Percentiles rank a stretch among this genome's conserved stretches.
Conservation (phyloP, 2,113 vertebrate genomes). For the Seriola rivoliana region DNA sequence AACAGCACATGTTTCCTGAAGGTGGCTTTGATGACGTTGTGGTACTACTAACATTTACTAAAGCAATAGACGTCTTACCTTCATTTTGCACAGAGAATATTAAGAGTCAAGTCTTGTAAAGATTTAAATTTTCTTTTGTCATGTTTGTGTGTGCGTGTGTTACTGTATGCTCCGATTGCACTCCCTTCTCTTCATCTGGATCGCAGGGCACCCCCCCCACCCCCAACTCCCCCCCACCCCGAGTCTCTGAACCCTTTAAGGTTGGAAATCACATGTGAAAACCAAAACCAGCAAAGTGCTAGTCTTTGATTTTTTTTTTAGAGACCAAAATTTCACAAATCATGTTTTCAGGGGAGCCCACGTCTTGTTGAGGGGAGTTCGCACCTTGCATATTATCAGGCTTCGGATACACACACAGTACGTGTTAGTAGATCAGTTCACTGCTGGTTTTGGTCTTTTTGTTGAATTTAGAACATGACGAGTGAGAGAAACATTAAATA, state of each 20-base stretch:
- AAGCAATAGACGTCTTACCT: constrained; percentile 67
- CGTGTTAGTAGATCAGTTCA: background rate
- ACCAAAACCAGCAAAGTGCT: background rate
- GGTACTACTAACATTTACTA: constrained; percentile 80
- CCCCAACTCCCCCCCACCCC: too few relatives aligned
- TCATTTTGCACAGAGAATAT: constrained; percentile 78
- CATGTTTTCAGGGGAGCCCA: too few relatives aligned
- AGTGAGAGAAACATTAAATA: background rate
- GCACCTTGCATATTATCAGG: too few relatives aligned
- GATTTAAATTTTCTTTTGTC: constrained; percentile 26
- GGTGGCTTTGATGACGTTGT: constrained; percentile 36
- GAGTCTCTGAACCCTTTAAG: background rate
- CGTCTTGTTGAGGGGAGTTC: too few relatives aligned
- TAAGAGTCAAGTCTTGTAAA: constrained; percentile 54
- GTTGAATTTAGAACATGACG: background rate
- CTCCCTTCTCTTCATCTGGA: constrained; percentile 33
- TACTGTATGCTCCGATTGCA: constrained; percentile 43
- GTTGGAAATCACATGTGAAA: background rate
- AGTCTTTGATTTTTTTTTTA: too few relatives aligned
- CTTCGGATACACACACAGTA: too few relatives aligned
- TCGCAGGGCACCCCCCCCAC: background rate
- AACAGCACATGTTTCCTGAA: constrained; percentile 54
- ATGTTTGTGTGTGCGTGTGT: constrained; percentile 18
- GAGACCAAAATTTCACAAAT: too few relatives aligned
- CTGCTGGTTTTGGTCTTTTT: constrained; percentile 13